Conservation (phyloP, 2,113 vertebrate species). For the Conger conger region DNA sequence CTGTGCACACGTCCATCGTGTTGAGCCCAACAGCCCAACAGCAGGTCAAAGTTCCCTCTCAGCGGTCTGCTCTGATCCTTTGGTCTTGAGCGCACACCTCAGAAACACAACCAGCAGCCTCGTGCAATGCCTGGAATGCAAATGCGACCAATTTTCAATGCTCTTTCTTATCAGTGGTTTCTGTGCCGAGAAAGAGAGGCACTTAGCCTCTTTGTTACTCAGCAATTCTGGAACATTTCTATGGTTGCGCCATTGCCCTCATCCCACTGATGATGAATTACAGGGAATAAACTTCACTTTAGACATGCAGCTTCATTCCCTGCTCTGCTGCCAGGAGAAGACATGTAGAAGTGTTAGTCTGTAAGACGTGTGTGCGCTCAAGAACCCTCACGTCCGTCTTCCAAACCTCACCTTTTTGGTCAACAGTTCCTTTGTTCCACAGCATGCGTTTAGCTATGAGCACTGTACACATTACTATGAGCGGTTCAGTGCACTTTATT, state of each 20-base stretch:
- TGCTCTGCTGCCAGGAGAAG: neutral
- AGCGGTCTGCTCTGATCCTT: neutral
- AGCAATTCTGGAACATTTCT: neutral
- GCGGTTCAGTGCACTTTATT: no score
- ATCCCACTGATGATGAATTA: neutral
- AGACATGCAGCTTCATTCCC: neutral
- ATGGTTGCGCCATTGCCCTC: neutral
- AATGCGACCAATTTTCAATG: neutral
- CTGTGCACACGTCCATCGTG: neutral
- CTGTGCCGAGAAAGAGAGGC: neutral
- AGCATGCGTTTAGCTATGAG: no score
- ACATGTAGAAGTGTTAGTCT: neutral
- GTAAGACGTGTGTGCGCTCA: neutral
- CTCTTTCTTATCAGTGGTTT: neutral
- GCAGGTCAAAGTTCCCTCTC: neutral
- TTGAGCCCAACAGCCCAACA: neutral
- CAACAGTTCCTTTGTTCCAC: no score
- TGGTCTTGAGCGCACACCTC: neutral
- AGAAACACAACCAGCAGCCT: neutral
- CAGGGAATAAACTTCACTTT: neutral
- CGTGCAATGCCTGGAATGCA: neutral
- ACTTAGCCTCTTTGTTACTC: neutral
- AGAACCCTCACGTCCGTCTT: neutral
- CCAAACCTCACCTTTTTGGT: neutral
- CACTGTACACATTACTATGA: no score